A percentile compares a stretch with the other conserved stretches of the same genome.
Conservation (phyloP, 2,797 vertebrate species). For the Smutsia gigantea region DNA sequence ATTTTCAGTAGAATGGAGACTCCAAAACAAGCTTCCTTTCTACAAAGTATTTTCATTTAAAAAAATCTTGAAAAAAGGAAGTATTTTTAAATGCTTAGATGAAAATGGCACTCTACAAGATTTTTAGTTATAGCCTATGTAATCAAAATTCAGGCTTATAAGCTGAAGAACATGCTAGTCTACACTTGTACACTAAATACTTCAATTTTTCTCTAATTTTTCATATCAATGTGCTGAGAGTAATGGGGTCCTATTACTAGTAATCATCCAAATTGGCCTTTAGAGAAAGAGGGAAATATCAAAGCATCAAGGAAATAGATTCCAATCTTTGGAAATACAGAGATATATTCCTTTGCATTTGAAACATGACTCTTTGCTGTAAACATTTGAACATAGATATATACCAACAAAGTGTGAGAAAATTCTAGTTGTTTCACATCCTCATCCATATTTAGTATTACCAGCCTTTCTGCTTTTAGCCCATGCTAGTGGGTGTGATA, state of each 20-base stretch:
- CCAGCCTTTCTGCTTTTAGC: conserved; percentile 15
- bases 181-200: not conserved
- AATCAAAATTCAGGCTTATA: not conserved
- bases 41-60: conserved; percentile 31
- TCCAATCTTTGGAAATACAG: not conserved
- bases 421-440: conserved; percentile 31
- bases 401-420: not conserved
- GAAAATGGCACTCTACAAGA: not conserved
- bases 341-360: not conserved
- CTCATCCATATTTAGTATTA: not conserved
- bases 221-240: not conserved
- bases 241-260: not conserved
- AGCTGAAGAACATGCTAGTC: not conserved
- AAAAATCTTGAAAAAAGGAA: not conserved
- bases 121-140: conserved; percentile 5
- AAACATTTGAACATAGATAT: not conserved
- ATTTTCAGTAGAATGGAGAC: conserved; percentile 20
- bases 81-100: not conserved
- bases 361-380: conserved; percentile 40
- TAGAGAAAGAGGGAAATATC: conserved; percentile 33
- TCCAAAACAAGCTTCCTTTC: conserved; percentile 5
- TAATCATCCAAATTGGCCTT: not conserved
- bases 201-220: conserved; percentile 40
- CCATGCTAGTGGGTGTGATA: not conserved
- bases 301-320: conserved; percentile 28